Conservation (phyloP, 1,140 invertebrate genomes). For the Phenacoccus solenopsis region DNA sequence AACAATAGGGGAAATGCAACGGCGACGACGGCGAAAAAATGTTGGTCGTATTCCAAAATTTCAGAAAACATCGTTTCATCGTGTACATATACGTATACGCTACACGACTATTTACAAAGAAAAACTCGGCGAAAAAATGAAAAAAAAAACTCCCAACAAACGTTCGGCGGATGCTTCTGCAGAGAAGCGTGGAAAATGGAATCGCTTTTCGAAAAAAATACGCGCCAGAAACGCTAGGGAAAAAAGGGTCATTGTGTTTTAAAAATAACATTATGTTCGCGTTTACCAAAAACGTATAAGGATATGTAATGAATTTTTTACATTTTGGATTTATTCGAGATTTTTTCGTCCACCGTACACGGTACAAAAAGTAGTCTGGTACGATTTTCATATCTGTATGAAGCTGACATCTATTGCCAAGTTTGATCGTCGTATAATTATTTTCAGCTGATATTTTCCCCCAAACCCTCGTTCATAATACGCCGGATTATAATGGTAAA, state of each 20-base stretch:
- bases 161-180: background rate
- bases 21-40: background rate
- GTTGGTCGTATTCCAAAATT: background rate
- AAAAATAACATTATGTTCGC: background rate
- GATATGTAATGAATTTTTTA: background rate
- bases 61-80: too few species aligned
- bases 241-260: background rate
- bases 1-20: background rate
- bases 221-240: too few species aligned
- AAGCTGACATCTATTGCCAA: too few species aligned
- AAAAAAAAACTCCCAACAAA: background rate
- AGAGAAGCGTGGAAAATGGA: background rate
- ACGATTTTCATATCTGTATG: too few species aligned
- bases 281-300: background rate
- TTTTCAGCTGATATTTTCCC: too few species aligned
- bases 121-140: background rate
- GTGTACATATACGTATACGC: background rate
- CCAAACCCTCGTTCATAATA: too few species aligned
- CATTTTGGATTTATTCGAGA: background rate
- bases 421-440: too few species aligned
- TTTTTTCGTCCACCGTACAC: too few species aligned
- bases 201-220: background rate
- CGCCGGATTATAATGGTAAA: too few species aligned
- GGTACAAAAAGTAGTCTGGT: too few species aligned
- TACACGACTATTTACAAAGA: background rate